phyloP scores from a whole-genome alignment of 2,797 vertebrate genomes.

The Rousettus madagascariensis region DNA sequence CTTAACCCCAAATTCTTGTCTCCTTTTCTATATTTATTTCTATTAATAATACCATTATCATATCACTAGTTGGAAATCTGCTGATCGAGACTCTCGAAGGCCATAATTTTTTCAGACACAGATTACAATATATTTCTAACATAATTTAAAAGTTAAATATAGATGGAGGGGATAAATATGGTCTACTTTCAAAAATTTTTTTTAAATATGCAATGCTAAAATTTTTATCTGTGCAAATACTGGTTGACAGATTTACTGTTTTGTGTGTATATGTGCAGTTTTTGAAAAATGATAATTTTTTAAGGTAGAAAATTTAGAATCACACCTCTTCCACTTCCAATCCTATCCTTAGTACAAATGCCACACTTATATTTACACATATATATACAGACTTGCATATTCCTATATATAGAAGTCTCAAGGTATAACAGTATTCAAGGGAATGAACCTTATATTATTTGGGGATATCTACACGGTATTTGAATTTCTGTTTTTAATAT shows the following conservation, averaged over 20 bases:
- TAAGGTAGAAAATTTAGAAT: background rate
- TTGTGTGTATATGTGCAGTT: background rate
- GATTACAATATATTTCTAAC: background rate
- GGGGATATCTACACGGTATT: background rate
- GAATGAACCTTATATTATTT: background rate
- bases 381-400: background rate
- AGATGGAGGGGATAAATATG: background rate
- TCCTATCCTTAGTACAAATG: background rate
- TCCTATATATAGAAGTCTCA: background rate
- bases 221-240: background rate
- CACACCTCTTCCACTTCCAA: background rate
- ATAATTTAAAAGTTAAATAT: slow-evolving; percentile 23
- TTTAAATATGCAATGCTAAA: background rate
- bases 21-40: background rate
- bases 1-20: background rate
- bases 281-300: background rate
- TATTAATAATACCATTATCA: background rate
- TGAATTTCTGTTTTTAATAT: background rate
- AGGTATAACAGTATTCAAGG: background rate
- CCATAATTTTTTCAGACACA: background rate
- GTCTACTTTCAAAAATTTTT: background rate
- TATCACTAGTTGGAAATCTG: background rate
- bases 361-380: background rate
- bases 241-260: background rate
- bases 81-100: background rate